Base-by-base conservation (phyloP, 2,797 vertebrate species). In the Danio albolineatus region DNA sequence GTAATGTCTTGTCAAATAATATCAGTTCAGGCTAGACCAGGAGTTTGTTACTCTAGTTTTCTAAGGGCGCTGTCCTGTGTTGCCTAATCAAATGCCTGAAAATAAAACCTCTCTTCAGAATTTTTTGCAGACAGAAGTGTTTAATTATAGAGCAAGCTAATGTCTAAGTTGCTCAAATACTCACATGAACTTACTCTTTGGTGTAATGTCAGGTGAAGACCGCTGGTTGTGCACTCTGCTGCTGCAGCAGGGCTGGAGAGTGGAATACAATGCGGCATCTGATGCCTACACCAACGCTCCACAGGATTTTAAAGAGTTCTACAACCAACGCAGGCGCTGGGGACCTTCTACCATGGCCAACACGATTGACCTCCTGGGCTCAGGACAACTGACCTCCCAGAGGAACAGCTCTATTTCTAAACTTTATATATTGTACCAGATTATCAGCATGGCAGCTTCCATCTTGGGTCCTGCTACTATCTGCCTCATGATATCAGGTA, bases 261-360 rank as follows among this genome's bases (percentile, higher is more conserved):
- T 95, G 38, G 93, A 94, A 85, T 95, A 94, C 74, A 93, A 91
- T 0, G 92, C 92, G 1, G 93, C 93, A 0, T 89, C 93, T 5
- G 92, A 95, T 46, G 93, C 93, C 49, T 94, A 92, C 90, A 95
- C 93, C 76, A 94, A 93, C 0, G 92, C 93, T 14, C 94, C 94
- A 0, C 89, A 92, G 70, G 90, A 91, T 43, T 95, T 94, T 82
- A 91, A 91, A 51, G 93, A 94, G 80, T 91, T 95, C 49, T 94
- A 90, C 85, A 94, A 93, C 85, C 94, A 95, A 88, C 90, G 93
- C 6, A 87, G 89, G 0, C 89, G 93, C 49, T 95, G 94, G 94
- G 91, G 90, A 0, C 93, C 94, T 0, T 94, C 94, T 39, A 94
- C 94, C 4, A 73, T 94, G 90, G 92, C 91, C 75, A 94, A 94